Conservation (phyloP, 2,113 vertebrate species). For the Rafetus swinhoei region DNA sequence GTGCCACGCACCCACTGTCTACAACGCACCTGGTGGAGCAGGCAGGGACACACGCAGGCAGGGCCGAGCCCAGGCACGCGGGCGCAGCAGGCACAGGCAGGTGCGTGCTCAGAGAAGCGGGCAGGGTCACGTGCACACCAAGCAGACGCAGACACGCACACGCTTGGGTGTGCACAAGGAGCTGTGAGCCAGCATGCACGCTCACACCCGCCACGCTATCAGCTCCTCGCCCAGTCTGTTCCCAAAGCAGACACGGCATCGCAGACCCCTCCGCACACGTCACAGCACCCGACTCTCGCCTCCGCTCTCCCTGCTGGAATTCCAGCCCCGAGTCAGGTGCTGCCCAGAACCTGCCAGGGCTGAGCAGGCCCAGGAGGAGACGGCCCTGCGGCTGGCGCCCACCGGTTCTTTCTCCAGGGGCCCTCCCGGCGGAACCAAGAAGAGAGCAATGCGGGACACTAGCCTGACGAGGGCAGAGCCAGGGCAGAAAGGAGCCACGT, state of each 20-base stretch:
- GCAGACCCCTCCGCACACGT: not conserved
- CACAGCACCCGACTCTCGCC: not conserved
- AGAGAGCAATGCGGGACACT: not conserved
- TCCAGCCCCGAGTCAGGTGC: not conserved
- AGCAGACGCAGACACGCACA: not conserved
- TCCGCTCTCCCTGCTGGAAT: not conserved
- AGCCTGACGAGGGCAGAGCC: not conserved
- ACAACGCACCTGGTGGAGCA: not conserved
- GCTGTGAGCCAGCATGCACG: too few relatives aligned
- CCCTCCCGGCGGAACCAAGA: not conserved
- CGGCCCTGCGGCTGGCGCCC: not conserved
- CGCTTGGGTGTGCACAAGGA: not conserved
- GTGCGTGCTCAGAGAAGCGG: not conserved
- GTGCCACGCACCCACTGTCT: not conserved
- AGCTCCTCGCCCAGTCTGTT: not conserved
- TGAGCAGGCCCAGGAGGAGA: not conserved
- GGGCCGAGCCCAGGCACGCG: too few relatives aligned
- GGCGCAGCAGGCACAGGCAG: not conserved
- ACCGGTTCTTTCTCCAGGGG: not conserved
- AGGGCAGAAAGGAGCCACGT: not conserved
- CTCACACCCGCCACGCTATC: not conserved
- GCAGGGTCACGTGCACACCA: not conserved
- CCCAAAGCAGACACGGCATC: not conserved
- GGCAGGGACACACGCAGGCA: not conserved
- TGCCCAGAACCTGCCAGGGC: not conserved